Evolutionary conservation across 2,113 vertebrate species (phyloP).

Genomic region (Mungos mungo): DNA sequence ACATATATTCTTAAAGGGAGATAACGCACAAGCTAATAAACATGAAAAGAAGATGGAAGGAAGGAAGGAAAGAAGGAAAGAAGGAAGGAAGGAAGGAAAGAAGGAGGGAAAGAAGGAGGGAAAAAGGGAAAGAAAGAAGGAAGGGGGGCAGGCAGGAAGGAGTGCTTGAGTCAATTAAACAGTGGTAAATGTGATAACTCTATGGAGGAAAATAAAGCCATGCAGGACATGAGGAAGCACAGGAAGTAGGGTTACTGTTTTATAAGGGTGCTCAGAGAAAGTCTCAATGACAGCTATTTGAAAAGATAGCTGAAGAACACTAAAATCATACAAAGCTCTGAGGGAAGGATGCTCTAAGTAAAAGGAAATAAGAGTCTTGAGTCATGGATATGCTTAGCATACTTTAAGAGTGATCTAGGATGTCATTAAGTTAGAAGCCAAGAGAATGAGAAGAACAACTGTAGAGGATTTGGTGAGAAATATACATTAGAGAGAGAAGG

Average conservation of each 20-base stretch:
- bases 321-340: background rate
- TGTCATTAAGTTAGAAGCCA: background rate
- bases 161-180: background rate
- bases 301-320: background rate
- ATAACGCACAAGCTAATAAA: rapidly evolving
- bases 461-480: background rate
- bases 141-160: too few species aligned
- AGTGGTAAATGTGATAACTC: background rate
- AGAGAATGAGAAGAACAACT: background rate
- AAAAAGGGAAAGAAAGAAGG: too few species aligned
- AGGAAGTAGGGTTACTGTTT: background rate
- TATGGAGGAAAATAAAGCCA: background rate
- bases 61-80: background rate
- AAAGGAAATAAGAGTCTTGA: background rate
- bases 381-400: background rate
- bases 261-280: background rate
- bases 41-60: background rate
- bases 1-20: background rate
- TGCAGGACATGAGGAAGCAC: background rate
- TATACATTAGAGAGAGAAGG: background rate
- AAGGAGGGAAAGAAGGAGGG: rapidly evolving
- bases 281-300: background rate
- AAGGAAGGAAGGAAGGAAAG: too few species aligned
- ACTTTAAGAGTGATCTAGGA: background rate
- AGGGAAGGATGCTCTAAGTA: background rate